Percentiles rank a stretch among this genome's conserved stretches.
Conservation (phyloP, 1,140 invertebrate genomes). For the Anagrus nilaparvatae region DNA sequence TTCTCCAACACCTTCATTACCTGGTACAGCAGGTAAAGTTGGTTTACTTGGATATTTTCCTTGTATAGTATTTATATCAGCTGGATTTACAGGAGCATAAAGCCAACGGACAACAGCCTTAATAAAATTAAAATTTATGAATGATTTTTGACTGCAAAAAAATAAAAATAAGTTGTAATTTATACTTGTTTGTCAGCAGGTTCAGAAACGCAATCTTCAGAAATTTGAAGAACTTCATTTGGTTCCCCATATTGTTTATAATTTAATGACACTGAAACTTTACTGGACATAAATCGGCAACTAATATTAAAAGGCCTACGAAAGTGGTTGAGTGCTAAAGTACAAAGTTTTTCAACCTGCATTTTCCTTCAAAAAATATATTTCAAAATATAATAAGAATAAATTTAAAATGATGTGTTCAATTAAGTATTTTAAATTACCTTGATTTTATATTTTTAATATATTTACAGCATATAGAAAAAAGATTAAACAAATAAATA, state of each 20-base stretch:
- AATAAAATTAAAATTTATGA: constrained; percentile 14
- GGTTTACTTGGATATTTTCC: constrained; percentile 87
- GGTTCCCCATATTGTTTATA: constrained; percentile 72
- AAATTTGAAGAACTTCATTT: constrained; percentile 54
- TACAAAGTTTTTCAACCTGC: background rate
- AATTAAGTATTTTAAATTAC: no score
- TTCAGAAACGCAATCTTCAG: constrained; percentile 36
- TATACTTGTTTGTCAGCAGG: constrained; percentile 48
- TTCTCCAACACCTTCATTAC: constrained; percentile 89
- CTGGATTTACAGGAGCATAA: constrained; percentile 89
- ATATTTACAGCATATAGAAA: no score
- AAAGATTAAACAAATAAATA: no score
- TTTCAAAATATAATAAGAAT: no score
- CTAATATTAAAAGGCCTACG: background rate
- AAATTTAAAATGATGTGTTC: no score
- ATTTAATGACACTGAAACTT: constrained; percentile 22
- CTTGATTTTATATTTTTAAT: no score
- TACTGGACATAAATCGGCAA: background rate
- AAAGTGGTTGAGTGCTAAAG: constrained; percentile 1
- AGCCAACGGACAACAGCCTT: constrained; percentile 76
- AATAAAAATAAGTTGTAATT: constrained; percentile 10
- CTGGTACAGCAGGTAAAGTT: constrained; percentile 70
- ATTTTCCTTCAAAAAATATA: constrained; percentile 2
- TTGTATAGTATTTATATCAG: constrained; percentile 98
- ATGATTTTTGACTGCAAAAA: background rate